Conservation (phyloP, 1,140 invertebrate species). For the Drosophila punjabiensis region DNA sequence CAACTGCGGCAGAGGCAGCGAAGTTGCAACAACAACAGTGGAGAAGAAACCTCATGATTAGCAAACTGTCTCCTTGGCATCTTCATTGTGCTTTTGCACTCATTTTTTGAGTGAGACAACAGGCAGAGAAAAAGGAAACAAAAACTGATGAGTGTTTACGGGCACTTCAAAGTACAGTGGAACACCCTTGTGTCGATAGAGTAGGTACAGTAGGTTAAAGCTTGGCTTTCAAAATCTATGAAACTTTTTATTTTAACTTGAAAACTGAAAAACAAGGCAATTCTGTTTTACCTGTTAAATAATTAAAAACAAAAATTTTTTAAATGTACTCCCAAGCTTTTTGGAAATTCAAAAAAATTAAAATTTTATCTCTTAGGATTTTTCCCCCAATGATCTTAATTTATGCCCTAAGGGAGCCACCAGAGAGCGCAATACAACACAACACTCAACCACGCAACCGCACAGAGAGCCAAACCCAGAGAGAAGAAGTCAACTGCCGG, state of each 20-base stretch:
- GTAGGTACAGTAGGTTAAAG: neutral
- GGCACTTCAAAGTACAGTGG: conserved; percentile 17
- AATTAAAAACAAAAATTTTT: no score
- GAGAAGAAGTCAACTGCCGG: conserved; percentile 7
- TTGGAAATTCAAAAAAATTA: no score
- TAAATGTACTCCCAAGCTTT: no score
- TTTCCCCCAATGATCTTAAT: conserved; percentile 34
- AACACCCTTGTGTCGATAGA: neutral
- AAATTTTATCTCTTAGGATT: neutral
- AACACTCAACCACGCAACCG: conserved; percentile 2
- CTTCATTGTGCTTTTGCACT: conserved; percentile 39
- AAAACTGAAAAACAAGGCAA: no score
- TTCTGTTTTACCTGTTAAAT: no score
- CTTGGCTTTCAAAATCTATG: neutral
- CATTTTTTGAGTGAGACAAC: neutral
- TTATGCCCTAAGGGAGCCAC: neutral
- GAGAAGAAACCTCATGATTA: conserved; percentile 49
- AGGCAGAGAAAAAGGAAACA: conserved; percentile 2
- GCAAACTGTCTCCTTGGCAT: conserved; percentile 22
- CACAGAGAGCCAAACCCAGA: conserved; percentile 18
- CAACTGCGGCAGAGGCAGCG: conserved; percentile 3
- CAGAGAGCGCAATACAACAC: conserved; percentile 5
- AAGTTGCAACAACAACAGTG: conserved; percentile 30
- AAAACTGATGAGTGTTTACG: neutral
- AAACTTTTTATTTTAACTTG: neutral